These are phyloP conservation scores for Zosterops pallidus DNA, from an alignment of 2,113 vertebrate species.

Conservation along the genomic window DNA sequence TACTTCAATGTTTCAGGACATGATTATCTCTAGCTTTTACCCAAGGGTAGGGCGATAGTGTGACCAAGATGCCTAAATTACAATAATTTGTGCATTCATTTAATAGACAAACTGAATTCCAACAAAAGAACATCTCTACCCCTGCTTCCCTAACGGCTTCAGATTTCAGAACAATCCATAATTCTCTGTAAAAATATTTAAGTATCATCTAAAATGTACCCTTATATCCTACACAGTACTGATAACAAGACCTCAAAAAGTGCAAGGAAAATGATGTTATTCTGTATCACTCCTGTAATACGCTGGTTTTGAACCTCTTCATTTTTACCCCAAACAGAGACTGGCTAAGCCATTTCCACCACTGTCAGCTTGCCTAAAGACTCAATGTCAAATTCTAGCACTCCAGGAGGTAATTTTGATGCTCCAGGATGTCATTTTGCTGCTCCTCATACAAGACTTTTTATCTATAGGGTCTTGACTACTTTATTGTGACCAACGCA, in stretches of 20 bases:
- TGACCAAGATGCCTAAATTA: constrained; percentile 1
- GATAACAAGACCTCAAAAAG: neutral
- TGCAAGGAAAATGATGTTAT: neutral
- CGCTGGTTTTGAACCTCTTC: neutral
- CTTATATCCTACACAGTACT: neutral
- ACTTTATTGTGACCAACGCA: neutral
- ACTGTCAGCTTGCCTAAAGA: neutral
- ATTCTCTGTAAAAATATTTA: neutral
- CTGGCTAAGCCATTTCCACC: neutral
- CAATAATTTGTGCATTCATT: neutral
- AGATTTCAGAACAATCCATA: neutral
- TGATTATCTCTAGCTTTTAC: neutral
- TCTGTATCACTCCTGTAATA: neutral
- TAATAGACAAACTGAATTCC: neutral
- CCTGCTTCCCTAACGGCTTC: neutral
- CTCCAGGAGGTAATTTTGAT: neutral
- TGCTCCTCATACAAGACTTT: neutral
- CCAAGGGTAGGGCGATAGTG: neutral
- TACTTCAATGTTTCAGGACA: constrained; percentile 21
- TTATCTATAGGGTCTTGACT: neutral
- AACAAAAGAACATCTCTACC: neutral
- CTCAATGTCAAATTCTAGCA: neutral
- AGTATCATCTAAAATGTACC: neutral
- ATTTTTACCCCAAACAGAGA: neutral
- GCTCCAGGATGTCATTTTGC: neutral